These are phyloP conservation scores for Oligia fasciuncula DNA, from an alignment of 2,888 invertebrate species.

Conservation along the genomic window DNA sequence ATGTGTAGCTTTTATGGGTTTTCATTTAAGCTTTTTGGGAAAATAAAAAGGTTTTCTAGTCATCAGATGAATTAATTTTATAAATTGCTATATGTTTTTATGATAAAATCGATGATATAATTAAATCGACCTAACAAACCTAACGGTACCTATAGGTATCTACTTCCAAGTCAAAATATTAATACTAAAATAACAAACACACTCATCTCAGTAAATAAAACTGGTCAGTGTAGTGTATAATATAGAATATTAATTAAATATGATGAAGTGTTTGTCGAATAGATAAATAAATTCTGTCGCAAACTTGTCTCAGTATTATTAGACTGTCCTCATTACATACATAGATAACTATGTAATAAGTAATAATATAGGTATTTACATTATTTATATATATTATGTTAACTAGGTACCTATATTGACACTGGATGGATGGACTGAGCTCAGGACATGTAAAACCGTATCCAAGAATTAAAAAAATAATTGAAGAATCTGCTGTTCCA, in stretches of 20 bases:
- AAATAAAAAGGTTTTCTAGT: too few species aligned
- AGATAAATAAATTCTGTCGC: constrained; percentile 14
- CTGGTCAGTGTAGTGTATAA: constrained; percentile 1
- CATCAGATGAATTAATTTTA: neutral
- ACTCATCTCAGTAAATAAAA: neutral
- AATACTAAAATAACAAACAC: neutral
- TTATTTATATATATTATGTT: too few species aligned
- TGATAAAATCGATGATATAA: neutral
- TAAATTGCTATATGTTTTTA: neutral
- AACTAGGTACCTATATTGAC: too few species aligned
- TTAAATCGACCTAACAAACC: too few species aligned
- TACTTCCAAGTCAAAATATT: neutral
- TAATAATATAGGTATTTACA: too few species aligned
- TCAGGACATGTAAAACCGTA: neutral
- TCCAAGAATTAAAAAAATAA: neutral
- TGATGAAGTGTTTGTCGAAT: neutral
- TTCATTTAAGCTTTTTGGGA: neutral
- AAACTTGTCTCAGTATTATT: constrained; percentile 17
- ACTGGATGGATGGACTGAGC: too few species aligned
- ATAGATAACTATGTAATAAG: too few species aligned
- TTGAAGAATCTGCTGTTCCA: neutral
- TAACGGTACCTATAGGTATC: too few species aligned
- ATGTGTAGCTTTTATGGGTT: neutral
- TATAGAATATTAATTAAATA: constrained; percentile 14
- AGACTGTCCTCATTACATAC: neutral